phyloP scores from a whole-genome alignment of 2,797 vertebrate genomes.

The Lophius americanus region DNA sequence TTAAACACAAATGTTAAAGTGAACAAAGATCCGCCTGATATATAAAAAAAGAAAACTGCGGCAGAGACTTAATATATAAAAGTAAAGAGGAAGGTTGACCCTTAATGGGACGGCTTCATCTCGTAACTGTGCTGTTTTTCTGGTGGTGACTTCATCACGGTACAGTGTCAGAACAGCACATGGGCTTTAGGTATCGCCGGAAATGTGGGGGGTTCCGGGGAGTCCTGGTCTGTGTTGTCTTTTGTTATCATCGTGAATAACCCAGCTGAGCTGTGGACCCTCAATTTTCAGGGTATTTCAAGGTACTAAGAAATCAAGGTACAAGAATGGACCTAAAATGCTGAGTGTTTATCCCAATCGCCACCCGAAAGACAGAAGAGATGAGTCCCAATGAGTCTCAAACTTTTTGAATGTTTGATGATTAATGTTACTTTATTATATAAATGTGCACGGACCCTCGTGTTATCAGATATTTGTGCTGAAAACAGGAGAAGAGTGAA shows the following conservation, averaged over 20 bases:
- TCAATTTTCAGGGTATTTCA: neutral
- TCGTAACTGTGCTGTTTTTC: conserved; percentile 6
- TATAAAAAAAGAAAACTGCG: neutral
- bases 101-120: conserved; percentile 20
- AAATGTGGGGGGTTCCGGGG: conserved; percentile 2
- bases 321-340: neutral
- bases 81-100: conserved; percentile 32
- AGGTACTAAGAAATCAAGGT: neutral
- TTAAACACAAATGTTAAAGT: neutral
- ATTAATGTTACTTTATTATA: too few relatives aligned
- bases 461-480: too few relatives aligned
- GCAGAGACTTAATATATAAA: conserved; percentile 8
- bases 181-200: conserved; percentile 35
- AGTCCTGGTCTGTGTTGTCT: neutral
- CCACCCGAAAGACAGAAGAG: too few relatives aligned
- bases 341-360: neutral
- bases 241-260: conserved; percentile 3
- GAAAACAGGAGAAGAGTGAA: too few relatives aligned
- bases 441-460: too few relatives aligned
- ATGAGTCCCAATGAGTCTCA: too few relatives aligned
- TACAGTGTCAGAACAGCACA: too few relatives aligned
- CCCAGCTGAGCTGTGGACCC: neutral
- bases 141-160: too few relatives aligned
- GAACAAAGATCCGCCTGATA: conserved; percentile 2
- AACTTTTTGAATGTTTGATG: too few relatives aligned